phyloP scores from a whole-genome alignment of 2,797 vertebrate species.

The Alauda arvensis region DNA sequence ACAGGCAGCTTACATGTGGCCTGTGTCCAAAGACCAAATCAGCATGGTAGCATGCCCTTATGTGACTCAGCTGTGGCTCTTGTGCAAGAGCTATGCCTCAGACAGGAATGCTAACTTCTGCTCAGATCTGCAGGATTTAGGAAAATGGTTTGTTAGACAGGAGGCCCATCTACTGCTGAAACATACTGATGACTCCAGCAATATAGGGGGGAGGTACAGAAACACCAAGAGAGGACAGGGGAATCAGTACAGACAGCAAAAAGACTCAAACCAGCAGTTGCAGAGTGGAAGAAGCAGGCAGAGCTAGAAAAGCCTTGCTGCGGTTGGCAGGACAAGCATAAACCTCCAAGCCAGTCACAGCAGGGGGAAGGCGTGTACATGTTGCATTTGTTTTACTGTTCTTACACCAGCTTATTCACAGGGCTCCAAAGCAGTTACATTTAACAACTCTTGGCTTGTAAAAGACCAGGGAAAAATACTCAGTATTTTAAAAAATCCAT shows the following conservation, averaged over 20 bases:
- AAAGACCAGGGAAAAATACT: neutral
- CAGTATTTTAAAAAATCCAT: neutral
- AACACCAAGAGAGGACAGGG: neutral
- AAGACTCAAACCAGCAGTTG: neutral
- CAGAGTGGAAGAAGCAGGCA: neutral
- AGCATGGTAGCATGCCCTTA: neutral
- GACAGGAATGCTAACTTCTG: neutral
- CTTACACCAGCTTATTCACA: neutral
- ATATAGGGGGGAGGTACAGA: neutral
- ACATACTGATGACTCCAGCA: neutral
- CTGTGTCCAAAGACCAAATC: neutral
- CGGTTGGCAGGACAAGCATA: neutral
- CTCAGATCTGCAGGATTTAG: neutral
- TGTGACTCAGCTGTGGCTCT: neutral
- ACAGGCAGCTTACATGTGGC: neutral
- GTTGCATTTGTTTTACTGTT: neutral
- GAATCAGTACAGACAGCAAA: fast-evolving
- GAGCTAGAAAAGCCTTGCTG: neutral
- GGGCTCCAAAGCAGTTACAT: neutral
- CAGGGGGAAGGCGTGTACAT: neutral
- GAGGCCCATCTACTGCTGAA: neutral
- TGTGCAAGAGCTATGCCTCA: neutral
- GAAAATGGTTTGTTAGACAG: neutral
- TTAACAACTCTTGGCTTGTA: neutral
- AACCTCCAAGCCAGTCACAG: neutral